Evolutionary conservation across 1,140 invertebrate species (phyloP), one percentile per base, ranked within the genome.

Genomic region (Leptopilina boulardi): DNA sequence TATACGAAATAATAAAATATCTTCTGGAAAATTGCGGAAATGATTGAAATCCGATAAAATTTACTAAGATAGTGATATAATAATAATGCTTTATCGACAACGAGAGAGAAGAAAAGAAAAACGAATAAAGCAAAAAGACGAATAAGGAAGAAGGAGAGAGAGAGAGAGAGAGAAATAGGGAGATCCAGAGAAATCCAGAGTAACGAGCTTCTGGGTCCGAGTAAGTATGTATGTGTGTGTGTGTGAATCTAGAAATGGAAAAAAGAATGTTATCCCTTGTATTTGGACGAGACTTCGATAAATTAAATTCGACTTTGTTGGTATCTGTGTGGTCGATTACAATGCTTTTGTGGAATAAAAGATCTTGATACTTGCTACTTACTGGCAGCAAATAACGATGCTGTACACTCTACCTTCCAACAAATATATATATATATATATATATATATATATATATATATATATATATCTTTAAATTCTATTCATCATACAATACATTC

Each of bases 261-360:
- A 74, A 75, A 72, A 74, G 21, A 23, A 70, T 81, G 77, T 81
- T 81, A 81, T 78, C 80, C 77, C n/a, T 18, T 71, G 77, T 81
- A 77, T 78, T 81, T 78, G 77, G 74, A 76, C 77, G 80, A 78
- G 77, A 66, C 41, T 77, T 75, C 77, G 80, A 81, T 81, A 81
- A 81, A 81, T 81, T 81, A 81, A 78, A 81, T 78, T 74, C 80
- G 47, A 75, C 80, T 51, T 41, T 44, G 74, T 23, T 74, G 74
- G 74, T 77, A 76, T 66, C 73, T 47, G 19, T 76, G 59, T 72
- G 41, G 73, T 73, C 74, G 77, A 81, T 81, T 81, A 78, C 74
- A 47, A 78, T 81, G 76, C 77, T 77, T 74, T 44, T 73, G 74
- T 75, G 76, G 75, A 81, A 81, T 73, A 74, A 81, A 75, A 74